Base-by-base conservation (phyloP, 2,113 vertebrate genomes). In the Apodemus sylvaticus region DNA sequence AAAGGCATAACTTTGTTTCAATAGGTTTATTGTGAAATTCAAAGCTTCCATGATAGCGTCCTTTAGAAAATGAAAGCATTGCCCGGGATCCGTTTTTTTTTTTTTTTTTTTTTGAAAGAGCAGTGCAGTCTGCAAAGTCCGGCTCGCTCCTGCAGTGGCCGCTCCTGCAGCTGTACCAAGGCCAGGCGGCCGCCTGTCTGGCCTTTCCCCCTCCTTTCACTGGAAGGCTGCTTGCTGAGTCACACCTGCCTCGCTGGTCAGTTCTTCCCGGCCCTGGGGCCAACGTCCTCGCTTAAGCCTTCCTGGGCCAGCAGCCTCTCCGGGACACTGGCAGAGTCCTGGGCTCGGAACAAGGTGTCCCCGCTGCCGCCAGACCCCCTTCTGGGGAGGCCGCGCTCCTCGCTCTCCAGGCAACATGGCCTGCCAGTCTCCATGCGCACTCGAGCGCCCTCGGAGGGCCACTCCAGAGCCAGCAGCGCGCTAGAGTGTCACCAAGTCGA, bases 381-480 rank as follows among this genome's bases (percentile, higher is more conserved):
- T 89, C 98, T 97, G 95, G 96, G 97, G 89, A 94, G 96, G 94
- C 94, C 97, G 97, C 94, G 96, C 97, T 97, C 97, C 96, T 97
- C 95, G 97, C 97, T 97, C 97, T 98, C 97, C 68, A 8, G 98
- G 98, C 97, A 97, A 89, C 98, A 97, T 97, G 93, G 97, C 96
- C 98, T 98, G 98, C 98, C 98, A 97, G 98, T 97, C 98, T 98
- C 97, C 98, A 98, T 97, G 98, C 98, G 98, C 98, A 98, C 98
- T 98, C 97, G 55, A 92, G 98, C 98, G 98, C 98, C 98, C 98
- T 98, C 98, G 97, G 98, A 98, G 98, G 96, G 99, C 98, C 98
- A 98, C 98, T 99, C 99, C 99, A 98, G 98, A 98, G 98, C 98
- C 98, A 98, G 98, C 98, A 98, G 98, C 96, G 97, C 97, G 97